Conservation (phyloP, 2,797 vertebrate species). For the Anguilla anguilla region DNA sequence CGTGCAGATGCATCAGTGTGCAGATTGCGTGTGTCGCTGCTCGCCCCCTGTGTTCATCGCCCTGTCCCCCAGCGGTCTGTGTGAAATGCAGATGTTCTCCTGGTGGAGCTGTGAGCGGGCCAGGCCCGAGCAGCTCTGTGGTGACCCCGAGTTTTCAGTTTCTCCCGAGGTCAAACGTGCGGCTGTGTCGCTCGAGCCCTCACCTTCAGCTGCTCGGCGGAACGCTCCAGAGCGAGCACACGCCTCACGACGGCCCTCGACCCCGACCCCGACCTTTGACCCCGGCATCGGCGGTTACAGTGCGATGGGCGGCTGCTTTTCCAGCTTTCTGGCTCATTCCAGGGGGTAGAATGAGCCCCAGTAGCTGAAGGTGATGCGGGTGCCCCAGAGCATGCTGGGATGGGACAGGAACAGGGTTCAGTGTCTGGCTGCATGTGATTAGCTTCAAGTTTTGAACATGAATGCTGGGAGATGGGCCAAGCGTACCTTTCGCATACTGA, state of each 20-base stretch:
- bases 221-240: background rate
- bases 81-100: slow-evolving; percentile 21
- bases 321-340: slow-evolving; percentile 11
- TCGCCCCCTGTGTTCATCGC: background rate
- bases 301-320: slow-evolving; percentile 29
- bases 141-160: background rate
- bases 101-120: background rate
- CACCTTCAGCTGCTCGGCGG: background rate
- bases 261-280: slow-evolving; percentile 11
- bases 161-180: background rate
- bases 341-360: background rate
- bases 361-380: slow-evolving; percentile 16
- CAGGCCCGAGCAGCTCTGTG: background rate
- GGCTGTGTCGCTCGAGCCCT: background rate
- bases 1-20: background rate
- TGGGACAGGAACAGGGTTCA: background rate
- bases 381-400: slow-evolving; percentile 39
- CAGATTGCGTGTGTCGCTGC: background rate
- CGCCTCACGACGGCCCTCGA: background rate
- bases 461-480: background rate
- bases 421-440: background rate
- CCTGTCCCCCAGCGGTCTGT: background rate
- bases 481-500: background rate
- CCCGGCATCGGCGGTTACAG: background rate
- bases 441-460: too few relatives aligned